Conservation (phyloP, 1,140 invertebrate genomes). For the Alviniconcha marisindica region DNA sequence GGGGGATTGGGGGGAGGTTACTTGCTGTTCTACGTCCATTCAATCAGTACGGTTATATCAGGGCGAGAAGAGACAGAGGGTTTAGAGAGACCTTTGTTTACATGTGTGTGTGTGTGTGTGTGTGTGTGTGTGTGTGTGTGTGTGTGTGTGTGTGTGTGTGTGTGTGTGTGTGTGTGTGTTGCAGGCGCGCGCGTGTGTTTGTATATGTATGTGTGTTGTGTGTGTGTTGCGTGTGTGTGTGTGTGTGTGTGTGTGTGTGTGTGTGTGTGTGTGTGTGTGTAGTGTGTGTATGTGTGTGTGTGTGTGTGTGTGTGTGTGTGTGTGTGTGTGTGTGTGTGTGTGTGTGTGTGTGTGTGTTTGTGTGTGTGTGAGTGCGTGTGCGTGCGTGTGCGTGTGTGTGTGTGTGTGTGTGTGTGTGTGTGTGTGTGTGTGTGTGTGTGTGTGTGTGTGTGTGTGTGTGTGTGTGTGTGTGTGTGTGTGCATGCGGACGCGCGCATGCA, state of each 20-base stretch:
- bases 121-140: neutral
- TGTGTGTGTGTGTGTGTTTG: neutral
- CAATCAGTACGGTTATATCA: neutral
- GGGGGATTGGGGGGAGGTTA: too few relatives aligned
- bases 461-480: neutral
- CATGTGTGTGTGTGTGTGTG: neutral
- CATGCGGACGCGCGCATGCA: neutral
- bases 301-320: slow-evolving; percentile 21
- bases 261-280: slow-evolving; percentile 16
- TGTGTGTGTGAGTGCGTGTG: neutral
- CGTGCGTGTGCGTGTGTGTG: slow-evolving; percentile 21
- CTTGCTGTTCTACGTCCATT: too few relatives aligned
- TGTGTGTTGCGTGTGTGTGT: slow-evolving; percentile 22
- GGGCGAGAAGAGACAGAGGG: too few relatives aligned
- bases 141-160: slow-evolving; percentile 15
- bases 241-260: neutral
- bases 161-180: slow-evolving; percentile 16
- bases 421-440: slow-evolving; percentile 7
- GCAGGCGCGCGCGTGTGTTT: neutral
- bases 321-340: slow-evolving; percentile 6
- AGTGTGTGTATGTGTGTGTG: slow-evolving; percentile 20
- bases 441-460: neutral
- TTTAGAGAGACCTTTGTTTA: too few relatives aligned
- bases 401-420: slow-evolving; percentile 13
- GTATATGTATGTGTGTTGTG: slow-evolving; percentile 18